A percentile compares a stretch with the other conserved stretches of the same genome.
Evolutionary conservation across 1,140 invertebrate genomes (phyloP).

Genomic region (Sycophila sp.): DNA sequence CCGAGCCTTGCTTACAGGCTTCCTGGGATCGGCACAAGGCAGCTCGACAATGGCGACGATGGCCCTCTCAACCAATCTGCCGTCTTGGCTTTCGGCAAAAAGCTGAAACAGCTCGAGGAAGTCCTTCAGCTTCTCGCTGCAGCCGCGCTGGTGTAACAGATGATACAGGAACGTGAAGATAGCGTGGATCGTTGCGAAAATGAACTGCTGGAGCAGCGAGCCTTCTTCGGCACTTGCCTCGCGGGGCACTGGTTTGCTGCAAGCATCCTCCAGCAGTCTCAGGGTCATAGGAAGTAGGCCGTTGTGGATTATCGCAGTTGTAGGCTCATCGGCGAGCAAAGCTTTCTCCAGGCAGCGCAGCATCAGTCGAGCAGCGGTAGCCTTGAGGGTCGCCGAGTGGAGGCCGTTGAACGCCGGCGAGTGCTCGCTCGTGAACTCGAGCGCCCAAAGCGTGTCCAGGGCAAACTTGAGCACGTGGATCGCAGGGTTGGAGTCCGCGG

Average conservation of each 20-base stretch:
- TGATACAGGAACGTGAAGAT: slow-evolving; percentile 71
- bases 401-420: slow-evolving; percentile 44
- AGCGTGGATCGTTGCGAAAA: slow-evolving; percentile 71
- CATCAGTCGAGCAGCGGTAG: slow-evolving; percentile 70
- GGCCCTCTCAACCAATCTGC: slow-evolving; percentile 69
- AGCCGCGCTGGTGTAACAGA: slow-evolving; percentile 69
- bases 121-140: slow-evolving; percentile 68
- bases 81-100: slow-evolving; percentile 71
- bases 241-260: slow-evolving; percentile 48
- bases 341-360: slow-evolving; percentile 70
- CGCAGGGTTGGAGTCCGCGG: slow-evolving; percentile 68
- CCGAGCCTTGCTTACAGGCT: slow-evolving; percentile 62
- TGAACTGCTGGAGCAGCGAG: slow-evolving; percentile 68
- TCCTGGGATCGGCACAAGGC: slow-evolving; percentile 59
- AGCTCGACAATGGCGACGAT: slow-evolving; percentile 69
- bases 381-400: slow-evolving; percentile 66
- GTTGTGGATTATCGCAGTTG: slow-evolving; percentile 70
- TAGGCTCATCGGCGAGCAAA: slow-evolving; percentile 69
- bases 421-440: slow-evolving; percentile 70
- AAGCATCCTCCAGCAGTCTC: slow-evolving; percentile 70
- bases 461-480: slow-evolving; percentile 73
- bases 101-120: slow-evolving; percentile 72
- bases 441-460: slow-evolving; percentile 69
- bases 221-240: slow-evolving; percentile 52
- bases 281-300: slow-evolving; percentile 72